Conservation (phyloP, 2,888 invertebrate genomes). For the Coecobrya sp. region DNA sequence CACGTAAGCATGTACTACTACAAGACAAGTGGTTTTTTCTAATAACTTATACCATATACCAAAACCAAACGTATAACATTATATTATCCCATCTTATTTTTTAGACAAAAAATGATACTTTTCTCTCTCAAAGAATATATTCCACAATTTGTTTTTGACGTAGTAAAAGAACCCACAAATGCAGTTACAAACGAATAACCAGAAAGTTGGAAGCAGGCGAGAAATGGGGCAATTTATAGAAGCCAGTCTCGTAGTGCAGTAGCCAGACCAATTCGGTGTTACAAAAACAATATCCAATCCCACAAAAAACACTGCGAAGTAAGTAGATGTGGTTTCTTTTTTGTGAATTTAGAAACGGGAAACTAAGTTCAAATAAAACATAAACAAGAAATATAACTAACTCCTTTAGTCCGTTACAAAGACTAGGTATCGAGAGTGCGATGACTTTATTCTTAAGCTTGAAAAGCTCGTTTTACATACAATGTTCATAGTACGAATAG, state of each 20-base stretch:
- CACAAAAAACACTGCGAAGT: neutral
- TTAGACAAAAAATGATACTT: neutral
- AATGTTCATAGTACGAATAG: neutral
- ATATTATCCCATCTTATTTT: neutral
- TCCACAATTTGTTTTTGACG: neutral
- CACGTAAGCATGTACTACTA: neutral
- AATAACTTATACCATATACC: neutral
- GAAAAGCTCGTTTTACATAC: neutral
- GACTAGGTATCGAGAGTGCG: neutral
- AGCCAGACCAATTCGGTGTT: neutral
- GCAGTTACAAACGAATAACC: neutral
- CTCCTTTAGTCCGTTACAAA: too few species aligned
- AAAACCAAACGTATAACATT: neutral
- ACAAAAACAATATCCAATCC: conserved; percentile 25
- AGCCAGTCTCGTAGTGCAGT: neutral
- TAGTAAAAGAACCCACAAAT: neutral
- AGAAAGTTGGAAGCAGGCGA: neutral
- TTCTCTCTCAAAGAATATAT: neutral
- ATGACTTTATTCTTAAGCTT: neutral
- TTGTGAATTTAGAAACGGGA: neutral
- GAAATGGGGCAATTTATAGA: conserved; percentile 15
- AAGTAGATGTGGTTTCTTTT: conserved; percentile 21
- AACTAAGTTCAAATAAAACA: conserved; percentile 29
- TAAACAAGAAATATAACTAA: neutral
- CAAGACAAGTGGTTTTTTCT: neutral